phyloP scores from a whole-genome alignment of 1,140 invertebrate genomes.

The Drosophila nebulosa region DNA sequence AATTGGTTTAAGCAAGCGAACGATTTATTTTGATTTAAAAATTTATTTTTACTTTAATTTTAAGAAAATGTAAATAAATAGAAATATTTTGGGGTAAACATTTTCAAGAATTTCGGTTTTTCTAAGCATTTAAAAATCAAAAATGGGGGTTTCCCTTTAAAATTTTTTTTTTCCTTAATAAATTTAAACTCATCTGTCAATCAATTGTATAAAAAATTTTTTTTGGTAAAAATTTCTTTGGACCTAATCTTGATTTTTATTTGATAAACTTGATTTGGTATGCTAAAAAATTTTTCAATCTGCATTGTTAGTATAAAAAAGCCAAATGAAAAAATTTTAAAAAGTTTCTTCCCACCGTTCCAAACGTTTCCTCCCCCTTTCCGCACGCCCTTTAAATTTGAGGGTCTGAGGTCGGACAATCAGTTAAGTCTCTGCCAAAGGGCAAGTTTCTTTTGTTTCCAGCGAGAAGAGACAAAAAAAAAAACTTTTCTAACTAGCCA shows the following conservation, averaged over 20 bases:
- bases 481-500: constrained; percentile 35
- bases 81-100: too few relatives aligned
- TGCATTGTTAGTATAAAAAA: background rate
- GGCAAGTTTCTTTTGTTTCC: background rate
- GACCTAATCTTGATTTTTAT: background rate
- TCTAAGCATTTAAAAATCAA: too few relatives aligned
- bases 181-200: too few relatives aligned
- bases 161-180: too few relatives aligned
- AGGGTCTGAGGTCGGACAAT: background rate
- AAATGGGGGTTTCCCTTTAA: too few relatives aligned
- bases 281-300: background rate
- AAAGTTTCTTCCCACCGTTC: background rate
- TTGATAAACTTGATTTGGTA: background rate
- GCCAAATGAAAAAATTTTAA: background rate
- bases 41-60: too few relatives aligned
- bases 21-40: too few relatives aligned
- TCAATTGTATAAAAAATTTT: background rate
- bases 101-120: too few relatives aligned
- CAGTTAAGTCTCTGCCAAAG: background rate
- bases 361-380: background rate
- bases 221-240: background rate
- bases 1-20: too few relatives aligned
- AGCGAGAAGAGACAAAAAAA: background rate
- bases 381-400: background rate
- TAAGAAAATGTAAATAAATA: too few relatives aligned